Base-by-base conservation (phyloP, 1,140 invertebrate species). In the Thaumetopoea pityocampa region DNA sequence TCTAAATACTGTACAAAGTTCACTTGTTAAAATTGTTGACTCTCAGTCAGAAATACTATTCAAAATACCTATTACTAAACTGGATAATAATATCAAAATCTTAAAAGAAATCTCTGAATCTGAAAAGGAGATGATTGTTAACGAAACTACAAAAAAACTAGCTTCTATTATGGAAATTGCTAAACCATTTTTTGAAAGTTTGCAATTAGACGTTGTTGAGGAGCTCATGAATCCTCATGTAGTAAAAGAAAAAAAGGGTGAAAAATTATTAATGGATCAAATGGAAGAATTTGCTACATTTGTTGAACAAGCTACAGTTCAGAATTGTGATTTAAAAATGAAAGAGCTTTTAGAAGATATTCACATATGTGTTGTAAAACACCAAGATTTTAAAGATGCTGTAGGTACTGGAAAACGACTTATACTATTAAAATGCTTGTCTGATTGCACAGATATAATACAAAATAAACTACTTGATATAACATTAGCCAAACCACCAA, bases 351-450 rank as follows among this genome's bases (percentile, higher is more conserved):
- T 57, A 11, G 24, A 62, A 27, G 56, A 58, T 23, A 5, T 72
- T 9, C 36, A 51, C 20, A 15, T 10, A n/a, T 65, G 62, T 44
- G 40, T 77, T 33, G 51, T 57, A 26, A 67, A 57, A 33, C 56
- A 78, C 40, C 22, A 59, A 38, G 53, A 61, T 24, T 69, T 55
- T 40, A 67, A 68, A 57, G 56, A 65, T 47, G 56, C 63, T 5
- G 35, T 14, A 9, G 67, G 67, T 4, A 51, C 45, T 16, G 62
- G 64, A 9, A 71, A 72, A 46, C 53, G 35, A n/a, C 46, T 82
- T 5, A 69, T 82, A 14, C 14, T 80, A 30, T 24, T 72, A 3
- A 71, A 74, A 60, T 72, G 66, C 59, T 45, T 82, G 8, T 51
- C 62, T 30, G 67, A 78, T 44, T 80, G 71, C 55, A 64, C 54